A percentile compares a stretch with the other conserved stretches of the same genome.
Evolutionary conservation across 2,888 invertebrate genomes (phyloP).

Genomic region (Amiota communis): DNA sequence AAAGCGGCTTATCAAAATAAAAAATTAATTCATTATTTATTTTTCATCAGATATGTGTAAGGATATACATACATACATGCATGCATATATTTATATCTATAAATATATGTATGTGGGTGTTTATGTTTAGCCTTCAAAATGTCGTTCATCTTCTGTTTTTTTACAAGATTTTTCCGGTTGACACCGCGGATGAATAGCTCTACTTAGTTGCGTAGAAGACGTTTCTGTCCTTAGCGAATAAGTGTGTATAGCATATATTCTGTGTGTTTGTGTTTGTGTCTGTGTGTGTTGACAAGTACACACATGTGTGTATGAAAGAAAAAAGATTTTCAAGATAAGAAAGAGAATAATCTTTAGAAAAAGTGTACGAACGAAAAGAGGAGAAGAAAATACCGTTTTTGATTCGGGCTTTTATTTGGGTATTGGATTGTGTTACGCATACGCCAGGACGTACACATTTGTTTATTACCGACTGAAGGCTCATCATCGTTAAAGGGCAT

Average conservation of each 20-base stretch:
- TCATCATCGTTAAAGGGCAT: too few species aligned
- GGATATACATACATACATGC: slow-evolving; percentile 13
- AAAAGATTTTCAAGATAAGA: slow-evolving; percentile 26
- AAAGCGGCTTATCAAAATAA: slow-evolving; percentile 67
- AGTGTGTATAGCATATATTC: background rate
- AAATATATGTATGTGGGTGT: background rate
- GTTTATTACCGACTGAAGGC: background rate
- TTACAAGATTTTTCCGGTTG: slow-evolving; percentile 55
- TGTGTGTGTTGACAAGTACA: too few species aligned
- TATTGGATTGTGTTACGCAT: slow-evolving; percentile 20
- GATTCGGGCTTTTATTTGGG: background rate
- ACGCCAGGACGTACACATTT: slow-evolving; percentile 18
- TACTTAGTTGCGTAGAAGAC: background rate
- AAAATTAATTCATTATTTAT: slow-evolving; percentile 66
- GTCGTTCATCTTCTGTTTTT: slow-evolving; percentile 34
- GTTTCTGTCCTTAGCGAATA: background rate
- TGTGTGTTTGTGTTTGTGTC: slow-evolving; percentile 1
- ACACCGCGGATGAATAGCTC: slow-evolving; percentile 25
- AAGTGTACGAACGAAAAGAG: background rate
- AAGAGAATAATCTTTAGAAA: slow-evolving; percentile 8
- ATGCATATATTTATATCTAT: too few species aligned
- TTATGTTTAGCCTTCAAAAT: slow-evolving; percentile 11
- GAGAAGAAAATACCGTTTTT: background rate
- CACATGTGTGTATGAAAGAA: slow-evolving; percentile 19
- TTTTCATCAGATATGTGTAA: slow-evolving; percentile 60